Evolutionary conservation across 30 jellyfish, hydroid and myxozoan species (phyloP).

Genomic region (Aurelia aurita): DNA sequence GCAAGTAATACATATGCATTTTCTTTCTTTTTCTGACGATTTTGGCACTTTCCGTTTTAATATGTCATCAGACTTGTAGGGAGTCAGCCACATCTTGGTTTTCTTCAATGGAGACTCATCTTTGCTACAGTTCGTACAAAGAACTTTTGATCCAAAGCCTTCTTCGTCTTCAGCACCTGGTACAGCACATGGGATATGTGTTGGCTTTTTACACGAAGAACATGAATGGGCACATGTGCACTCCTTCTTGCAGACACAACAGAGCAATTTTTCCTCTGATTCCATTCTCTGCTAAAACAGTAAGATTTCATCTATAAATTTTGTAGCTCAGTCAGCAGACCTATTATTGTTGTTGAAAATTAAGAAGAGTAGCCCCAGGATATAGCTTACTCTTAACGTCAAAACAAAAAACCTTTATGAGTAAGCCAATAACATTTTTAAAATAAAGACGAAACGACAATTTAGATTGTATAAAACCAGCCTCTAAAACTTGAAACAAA

Average conservation of each 20-base stretch:
- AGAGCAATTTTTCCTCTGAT: not conserved
- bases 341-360: too few species aligned
- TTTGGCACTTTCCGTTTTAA: not conserved
- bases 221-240: not conserved
- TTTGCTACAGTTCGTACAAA: not conserved
- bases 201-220: not conserved
- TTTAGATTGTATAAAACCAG: too few species aligned
- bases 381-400: too few species aligned
- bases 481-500: too few species aligned
- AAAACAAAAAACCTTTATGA: too few species aligned
- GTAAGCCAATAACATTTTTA: too few species aligned
- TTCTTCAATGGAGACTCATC: not conserved
- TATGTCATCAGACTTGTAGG: not conserved
- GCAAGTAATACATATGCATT: not conserved
- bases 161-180: not conserved
- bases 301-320: too few species aligned
- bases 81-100: not conserved
- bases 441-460: too few species aligned
- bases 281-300: too few species aligned
- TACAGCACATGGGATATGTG: not conserved
- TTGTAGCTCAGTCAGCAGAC: too few species aligned
- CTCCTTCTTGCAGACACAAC: conserved; percentile 1
- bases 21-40: not conserved
- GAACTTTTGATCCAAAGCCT: conserved; percentile 1
- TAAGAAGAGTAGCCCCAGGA: too few species aligned